Conservation (phyloP, 2,113 vertebrate species). For the Forbesichthys papilliferus region DNA sequence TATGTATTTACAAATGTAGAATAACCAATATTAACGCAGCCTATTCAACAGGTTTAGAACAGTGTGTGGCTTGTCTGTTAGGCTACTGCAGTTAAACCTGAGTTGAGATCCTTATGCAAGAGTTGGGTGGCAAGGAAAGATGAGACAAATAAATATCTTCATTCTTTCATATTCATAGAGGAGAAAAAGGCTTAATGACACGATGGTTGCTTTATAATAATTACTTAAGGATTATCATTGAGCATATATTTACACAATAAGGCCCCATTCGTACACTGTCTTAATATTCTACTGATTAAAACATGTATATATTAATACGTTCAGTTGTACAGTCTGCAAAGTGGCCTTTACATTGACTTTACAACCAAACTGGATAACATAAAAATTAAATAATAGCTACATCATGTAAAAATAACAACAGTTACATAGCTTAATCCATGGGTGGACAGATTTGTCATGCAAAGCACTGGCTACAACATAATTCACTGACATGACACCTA, state of each 20-base stretch:
- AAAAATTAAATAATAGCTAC: neutral
- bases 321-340: neutral
- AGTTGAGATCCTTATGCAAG: conserved; percentile 53
- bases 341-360: neutral
- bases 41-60: conserved; percentile 12
- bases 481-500: conserved; percentile 5
- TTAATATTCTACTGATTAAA: conserved; percentile 7
- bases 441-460: conserved; percentile 1
- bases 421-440: neutral
- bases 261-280: conserved; percentile 4
- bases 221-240: conserved; percentile 48
- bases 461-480: neutral
- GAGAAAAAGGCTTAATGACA: conserved; percentile 56
- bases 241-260: conserved; percentile 17
- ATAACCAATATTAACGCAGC: neutral
- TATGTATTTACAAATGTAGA: neutral
- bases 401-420: neutral
- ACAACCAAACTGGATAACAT: neutral
- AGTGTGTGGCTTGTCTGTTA: conserved; percentile 6
- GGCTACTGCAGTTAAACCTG: conserved; percentile 39
- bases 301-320: neutral
- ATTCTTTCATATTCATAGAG: conserved; percentile 65
- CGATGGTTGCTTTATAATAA: neutral
- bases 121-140: conserved; percentile 49
- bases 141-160: conserved; percentile 37